Percentiles rank a stretch among this genome's conserved stretches.
Evolutionary conservation across 1,140 invertebrate species (phyloP).

Genomic region (Cataglyphis hispanica): DNA sequence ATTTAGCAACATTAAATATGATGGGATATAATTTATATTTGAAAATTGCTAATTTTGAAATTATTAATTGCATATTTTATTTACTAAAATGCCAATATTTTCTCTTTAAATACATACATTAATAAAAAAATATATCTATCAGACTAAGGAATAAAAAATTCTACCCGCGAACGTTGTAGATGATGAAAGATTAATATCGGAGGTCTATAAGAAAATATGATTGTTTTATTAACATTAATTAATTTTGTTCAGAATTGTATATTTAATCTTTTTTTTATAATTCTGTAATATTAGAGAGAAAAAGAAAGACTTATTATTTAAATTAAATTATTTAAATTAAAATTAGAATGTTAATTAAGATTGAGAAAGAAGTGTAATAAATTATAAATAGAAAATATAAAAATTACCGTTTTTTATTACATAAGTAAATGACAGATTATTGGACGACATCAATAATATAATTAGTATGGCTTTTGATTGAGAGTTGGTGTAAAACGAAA

Average conservation of each 20-base stretch:
- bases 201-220: not conserved
- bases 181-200: not conserved
- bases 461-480: conserved; percentile 47
- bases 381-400: not conserved
- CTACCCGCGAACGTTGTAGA: not conserved
- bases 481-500: conserved; percentile 27
- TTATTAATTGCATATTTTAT: conserved; percentile 25
- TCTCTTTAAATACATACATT: not conserved
- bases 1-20: conserved; percentile 34
- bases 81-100: conserved; percentile 13
- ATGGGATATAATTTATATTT: conserved; percentile 52
- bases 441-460: not conserved
- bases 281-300: not conserved
- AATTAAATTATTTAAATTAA: not conserved
- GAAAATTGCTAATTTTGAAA: conserved; percentile 33
- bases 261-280: not conserved
- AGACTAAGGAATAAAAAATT: not conserved
- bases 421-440: not conserved
- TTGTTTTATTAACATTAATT: not conserved
- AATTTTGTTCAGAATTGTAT: not conserved
- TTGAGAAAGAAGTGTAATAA: not conserved
- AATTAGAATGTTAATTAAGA: not conserved
- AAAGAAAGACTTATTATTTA: not conserved
- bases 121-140: conserved; percentile 14
- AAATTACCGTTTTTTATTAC: not conserved